Conservation (phyloP, 2,797 vertebrate genomes). For the Gallinago solitaria region DNA sequence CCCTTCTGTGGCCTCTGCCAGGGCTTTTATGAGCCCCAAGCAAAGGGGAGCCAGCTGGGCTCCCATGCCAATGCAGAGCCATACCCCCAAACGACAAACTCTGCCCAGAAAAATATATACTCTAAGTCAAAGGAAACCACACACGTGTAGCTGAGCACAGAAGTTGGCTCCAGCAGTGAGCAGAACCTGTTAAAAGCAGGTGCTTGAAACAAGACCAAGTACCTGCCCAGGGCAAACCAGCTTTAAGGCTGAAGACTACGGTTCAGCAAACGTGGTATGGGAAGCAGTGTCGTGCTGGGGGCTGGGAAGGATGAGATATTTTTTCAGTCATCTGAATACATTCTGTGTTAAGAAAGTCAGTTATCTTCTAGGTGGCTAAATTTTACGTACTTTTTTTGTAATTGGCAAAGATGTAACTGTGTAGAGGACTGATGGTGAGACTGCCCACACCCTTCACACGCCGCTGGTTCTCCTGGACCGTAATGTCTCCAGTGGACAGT, state of each 20-base stretch:
- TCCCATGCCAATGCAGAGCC: not conserved
- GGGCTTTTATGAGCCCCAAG: not conserved
- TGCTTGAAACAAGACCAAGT: not conserved
- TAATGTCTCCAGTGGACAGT: not conserved
- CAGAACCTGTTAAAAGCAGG: not conserved
- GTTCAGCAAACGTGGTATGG: not conserved
- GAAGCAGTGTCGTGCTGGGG: not conserved
- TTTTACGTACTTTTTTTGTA: not conserved
- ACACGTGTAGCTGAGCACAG: not conserved
- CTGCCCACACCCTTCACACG: not conserved
- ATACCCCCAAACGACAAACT: not conserved
- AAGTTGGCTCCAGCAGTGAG: not conserved
- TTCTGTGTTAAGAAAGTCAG: not conserved
- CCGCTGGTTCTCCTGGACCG: not conserved
- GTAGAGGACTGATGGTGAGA: not conserved
- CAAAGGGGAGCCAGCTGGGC: not conserved
- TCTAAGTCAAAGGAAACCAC: not conserved
- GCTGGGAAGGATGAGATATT: not conserved
- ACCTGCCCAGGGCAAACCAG: not conserved
- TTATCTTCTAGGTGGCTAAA: not conserved
- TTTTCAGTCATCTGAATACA: not conserved
- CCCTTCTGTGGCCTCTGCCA: not conserved
- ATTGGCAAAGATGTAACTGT: accelerated
- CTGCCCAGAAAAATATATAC: not conserved
- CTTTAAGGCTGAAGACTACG: not conserved